Conservation (phyloP, 1,140 invertebrate genomes). For the Thalassaphorura encarpata region DNA sequence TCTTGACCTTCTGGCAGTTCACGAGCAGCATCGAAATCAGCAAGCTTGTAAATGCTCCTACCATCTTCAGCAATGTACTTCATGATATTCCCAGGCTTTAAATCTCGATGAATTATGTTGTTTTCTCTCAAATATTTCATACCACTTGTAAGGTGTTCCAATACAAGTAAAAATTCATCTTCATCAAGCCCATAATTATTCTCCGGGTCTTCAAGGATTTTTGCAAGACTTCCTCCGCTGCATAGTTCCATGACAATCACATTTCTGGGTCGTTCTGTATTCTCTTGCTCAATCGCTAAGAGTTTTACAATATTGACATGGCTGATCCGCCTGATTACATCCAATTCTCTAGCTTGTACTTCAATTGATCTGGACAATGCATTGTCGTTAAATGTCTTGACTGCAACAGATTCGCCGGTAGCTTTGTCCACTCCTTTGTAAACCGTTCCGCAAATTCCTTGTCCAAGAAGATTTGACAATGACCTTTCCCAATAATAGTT, state of each 20-base stretch:
- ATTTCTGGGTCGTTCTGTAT: conserved; percentile 40
- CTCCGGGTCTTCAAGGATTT: conserved; percentile 88
- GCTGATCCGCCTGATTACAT: conserved; percentile 77
- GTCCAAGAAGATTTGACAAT: conserved; percentile 9
- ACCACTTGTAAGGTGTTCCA: conserved; percentile 79
- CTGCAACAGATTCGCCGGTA: conserved; percentile 13
- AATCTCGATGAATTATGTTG: conserved; percentile 84
- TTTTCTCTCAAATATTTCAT: conserved; percentile 92
- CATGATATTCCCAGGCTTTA: conserved; percentile 98
- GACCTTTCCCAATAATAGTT: conserved; percentile 16
- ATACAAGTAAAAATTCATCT: conserved; percentile 77
- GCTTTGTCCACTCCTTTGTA: conserved; percentile 11
- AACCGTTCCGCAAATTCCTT: conserved; percentile 13
- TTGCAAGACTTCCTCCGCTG: conserved; percentile 83
- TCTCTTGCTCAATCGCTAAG: conserved; percentile 86
- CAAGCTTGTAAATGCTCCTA: conserved; percentile 85
- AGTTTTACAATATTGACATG: conserved; percentile 94
- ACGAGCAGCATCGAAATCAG: conserved; percentile 92
- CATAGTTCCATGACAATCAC: conserved; percentile 96
- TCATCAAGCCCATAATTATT: conserved; percentile 88
- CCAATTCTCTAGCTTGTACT: conserved; percentile 88
- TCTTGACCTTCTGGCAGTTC: conserved; percentile 90
- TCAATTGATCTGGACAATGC: background rate
- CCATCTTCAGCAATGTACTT: conserved; percentile 90
- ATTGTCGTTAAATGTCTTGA: conserved; percentile 8